Conservation (phyloP, 2,888 invertebrate genomes). For the Apantesis nais region DNA sequence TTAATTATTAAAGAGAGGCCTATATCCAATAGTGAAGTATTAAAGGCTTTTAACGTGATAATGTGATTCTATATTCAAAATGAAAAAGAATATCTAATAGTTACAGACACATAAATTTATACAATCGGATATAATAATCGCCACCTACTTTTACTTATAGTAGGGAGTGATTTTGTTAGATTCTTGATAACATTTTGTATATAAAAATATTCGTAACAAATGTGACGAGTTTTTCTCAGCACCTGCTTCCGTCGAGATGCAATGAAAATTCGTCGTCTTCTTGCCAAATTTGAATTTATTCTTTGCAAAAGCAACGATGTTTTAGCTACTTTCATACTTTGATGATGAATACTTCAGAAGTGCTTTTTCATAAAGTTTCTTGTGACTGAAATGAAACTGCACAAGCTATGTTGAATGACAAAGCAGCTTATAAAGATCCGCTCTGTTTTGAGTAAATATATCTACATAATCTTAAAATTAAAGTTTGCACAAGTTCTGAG, state of each 20-base stretch:
- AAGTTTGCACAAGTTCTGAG: slow-evolving; percentile 44
- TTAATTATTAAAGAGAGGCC: no score
- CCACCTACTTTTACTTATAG: slow-evolving; percentile 54
- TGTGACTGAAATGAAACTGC: slow-evolving; percentile 51
- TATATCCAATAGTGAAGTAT: no score
- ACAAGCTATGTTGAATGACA: slow-evolving; percentile 47
- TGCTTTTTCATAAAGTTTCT: slow-evolving; percentile 53
- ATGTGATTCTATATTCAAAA: not conserved
- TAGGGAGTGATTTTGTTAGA: slow-evolving; percentile 63
- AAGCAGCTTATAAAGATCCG: slow-evolving; percentile 44
- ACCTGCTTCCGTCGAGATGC: slow-evolving; percentile 68
- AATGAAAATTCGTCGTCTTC: slow-evolving; percentile 77
- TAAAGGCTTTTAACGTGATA: no score
- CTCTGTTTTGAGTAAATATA: slow-evolving; percentile 41
- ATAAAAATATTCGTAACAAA: slow-evolving; percentile 70
- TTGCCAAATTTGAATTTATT: slow-evolving; percentile 75
- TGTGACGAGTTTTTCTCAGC: slow-evolving; percentile 65
- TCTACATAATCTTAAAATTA: slow-evolving; percentile 47
- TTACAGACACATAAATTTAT: slow-evolving; percentile 45
- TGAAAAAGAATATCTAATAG: slow-evolving; percentile 7
- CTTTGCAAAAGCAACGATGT: slow-evolving; percentile 59
- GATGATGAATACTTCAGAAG: slow-evolving; percentile 54
- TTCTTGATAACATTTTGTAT: slow-evolving; percentile 63
- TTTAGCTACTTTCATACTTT: slow-evolving; percentile 60
- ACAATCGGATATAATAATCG: slow-evolving; percentile 55